These are phyloP conservation scores for Chrysolina haemoptera DNA, from an alignment of 2,888 invertebrate species.

Conservation along the genomic window DNA sequence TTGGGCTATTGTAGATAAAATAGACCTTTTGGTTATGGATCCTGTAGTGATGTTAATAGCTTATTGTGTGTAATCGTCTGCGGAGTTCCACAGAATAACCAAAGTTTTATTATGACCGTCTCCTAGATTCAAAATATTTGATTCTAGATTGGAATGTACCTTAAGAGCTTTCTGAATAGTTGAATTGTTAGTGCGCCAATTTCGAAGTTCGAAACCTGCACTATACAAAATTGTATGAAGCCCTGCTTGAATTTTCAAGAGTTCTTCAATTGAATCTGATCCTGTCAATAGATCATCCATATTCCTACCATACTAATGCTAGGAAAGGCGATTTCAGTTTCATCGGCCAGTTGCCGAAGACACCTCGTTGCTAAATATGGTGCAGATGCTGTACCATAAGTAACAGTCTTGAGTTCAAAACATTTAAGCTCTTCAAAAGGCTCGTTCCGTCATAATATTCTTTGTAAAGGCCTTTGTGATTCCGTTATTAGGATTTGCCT, in stretches of 20 bases:
- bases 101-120: not conserved
- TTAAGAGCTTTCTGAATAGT: not conserved
- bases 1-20: not conserved
- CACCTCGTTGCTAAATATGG: constrained; percentile 39
- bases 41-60: constrained; percentile 1
- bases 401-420: constrained; percentile 41
- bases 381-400: constrained; percentile 40
- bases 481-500: constrained; percentile 29
- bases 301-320: not conserved
- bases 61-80: not conserved
- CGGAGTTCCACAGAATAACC: not conserved
- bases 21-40: not conserved
- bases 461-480: constrained; percentile 23
- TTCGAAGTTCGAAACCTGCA: constrained; percentile 8
- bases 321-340: constrained; percentile 20
- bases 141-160: not conserved
- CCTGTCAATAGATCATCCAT: constrained; percentile 14
- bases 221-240: not conserved
- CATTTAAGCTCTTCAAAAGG: constrained; percentile 30
- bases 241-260: not conserved
- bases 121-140: not conserved
- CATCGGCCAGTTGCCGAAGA: constrained; percentile 28
- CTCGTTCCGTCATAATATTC: constrained; percentile 38
- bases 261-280: constrained; percentile 9
- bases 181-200: not conserved